Evolutionary conservation across 2,888 invertebrate genomes (phyloP).

Genomic region (Allolobophora icterica): DNA sequence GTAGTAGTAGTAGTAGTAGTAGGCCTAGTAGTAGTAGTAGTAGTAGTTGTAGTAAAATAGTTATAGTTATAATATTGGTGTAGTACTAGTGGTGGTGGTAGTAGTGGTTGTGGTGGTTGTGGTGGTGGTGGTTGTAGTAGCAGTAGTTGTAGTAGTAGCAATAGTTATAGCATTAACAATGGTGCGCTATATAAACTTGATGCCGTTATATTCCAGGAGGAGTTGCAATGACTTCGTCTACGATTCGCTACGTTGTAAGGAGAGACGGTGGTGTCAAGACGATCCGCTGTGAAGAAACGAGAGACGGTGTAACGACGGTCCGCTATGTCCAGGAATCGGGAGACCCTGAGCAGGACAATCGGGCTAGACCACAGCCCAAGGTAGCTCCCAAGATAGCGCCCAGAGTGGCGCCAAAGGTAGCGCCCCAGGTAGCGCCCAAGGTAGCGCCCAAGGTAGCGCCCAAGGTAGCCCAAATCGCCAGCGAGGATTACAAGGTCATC

Average conservation of each 20-base stretch:
- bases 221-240: neutral
- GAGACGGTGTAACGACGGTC: constrained; percentile 12
- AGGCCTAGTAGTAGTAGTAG: neutral
- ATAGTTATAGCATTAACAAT: neutral
- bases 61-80: neutral
- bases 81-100: neutral
- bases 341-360: constrained; percentile 34
- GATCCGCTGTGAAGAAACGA: too few relatives aligned
- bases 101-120: too few relatives aligned
- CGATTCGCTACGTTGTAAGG: neutral
- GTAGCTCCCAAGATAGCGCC: too few relatives aligned
- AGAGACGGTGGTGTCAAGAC: too few relatives aligned
- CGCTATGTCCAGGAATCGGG: constrained; percentile 44
- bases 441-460: constrained; percentile 41
- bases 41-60: neutral
- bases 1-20: too few relatives aligned
- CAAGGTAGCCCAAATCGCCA: constrained; percentile 37
- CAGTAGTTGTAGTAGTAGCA: neutral
- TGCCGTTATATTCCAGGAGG: neutral
- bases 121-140: neutral
- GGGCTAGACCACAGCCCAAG: too few relatives aligned
- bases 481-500: constrained; percentile 76
- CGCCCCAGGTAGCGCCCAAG: too few relatives aligned
- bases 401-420: too few relatives aligned
- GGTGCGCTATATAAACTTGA: neutral